Conservation (phyloP, 92 coral and sea anemone genomes). For the Palythoa caribaeorum region DNA sequence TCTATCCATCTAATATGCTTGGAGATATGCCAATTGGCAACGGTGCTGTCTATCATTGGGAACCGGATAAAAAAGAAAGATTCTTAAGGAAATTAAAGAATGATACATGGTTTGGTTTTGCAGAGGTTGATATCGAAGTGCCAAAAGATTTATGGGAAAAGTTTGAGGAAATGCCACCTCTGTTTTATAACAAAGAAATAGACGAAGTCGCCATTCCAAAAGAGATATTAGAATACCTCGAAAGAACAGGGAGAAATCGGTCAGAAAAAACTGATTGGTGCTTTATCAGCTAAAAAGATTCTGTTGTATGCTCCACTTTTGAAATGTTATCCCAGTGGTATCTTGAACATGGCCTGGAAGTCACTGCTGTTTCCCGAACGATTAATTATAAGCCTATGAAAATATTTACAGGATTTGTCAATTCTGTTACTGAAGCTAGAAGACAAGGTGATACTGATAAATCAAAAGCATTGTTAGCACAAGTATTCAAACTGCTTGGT, state of each 20-base stretch:
- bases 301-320: neutral
- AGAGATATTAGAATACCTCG: neutral
- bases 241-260: neutral
- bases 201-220: conserved; percentile 27
- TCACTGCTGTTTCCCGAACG: conserved; percentile 2
- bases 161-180: conserved; percentile 22
- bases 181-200: neutral
- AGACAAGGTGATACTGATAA: conserved; percentile 15
- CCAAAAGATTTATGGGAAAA: conserved; percentile 22
- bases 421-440: neutral
- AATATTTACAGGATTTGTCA: conserved; percentile 6
- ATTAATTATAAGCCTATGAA: conserved; percentile 7
- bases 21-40: conserved; percentile 49
- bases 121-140: conserved; percentile 32
- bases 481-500: neutral
- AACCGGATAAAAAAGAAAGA: conserved; percentile 5
- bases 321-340: neutral
- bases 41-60: neutral
- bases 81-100: neutral
- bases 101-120: conserved; percentile 34
- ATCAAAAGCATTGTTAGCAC: neutral
- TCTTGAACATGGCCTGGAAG: conserved; percentile 7
- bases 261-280: conserved; percentile 6
- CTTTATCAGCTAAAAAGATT: conserved; percentile 24
- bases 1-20: neutral